Conservation (phyloP, 1,140 invertebrate species). For the Drosophila bipectinata region DNA sequence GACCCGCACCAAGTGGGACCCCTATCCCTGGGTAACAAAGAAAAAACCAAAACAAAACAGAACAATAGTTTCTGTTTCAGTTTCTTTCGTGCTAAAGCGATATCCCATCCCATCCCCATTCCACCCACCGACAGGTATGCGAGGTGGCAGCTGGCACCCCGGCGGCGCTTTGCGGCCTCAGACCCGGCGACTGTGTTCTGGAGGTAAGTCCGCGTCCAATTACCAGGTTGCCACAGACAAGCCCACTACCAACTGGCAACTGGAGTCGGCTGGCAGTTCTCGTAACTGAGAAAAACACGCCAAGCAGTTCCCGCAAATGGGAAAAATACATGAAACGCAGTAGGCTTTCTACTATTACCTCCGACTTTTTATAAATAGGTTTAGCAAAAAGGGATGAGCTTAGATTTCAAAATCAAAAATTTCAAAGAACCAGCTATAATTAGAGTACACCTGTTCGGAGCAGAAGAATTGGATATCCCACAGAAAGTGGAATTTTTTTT, state of each 20-base stretch:
- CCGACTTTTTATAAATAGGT: neutral
- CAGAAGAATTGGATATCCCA: no score
- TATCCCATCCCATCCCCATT: conserved; percentile 4
- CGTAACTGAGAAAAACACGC: neutral
- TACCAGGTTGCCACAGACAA: conserved; percentile 5
- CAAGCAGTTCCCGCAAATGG: neutral
- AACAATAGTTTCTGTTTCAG: conserved; percentile 5
- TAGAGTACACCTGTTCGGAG: no score
- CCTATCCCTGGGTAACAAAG: conserved; percentile 87
- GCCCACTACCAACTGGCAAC: neutral
- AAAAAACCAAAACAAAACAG: neutral
- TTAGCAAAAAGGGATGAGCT: neutral
- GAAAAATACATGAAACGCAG: neutral
- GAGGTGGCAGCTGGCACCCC: conserved; percentile 85
- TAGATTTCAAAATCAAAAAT: neutral
- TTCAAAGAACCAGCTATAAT: neutral
- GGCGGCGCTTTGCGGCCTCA: conserved; percentile 84
- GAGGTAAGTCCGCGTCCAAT: conserved; percentile 74
- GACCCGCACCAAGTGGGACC: conserved; percentile 88
- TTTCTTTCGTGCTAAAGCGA: conserved; percentile 60
- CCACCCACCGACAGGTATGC: conserved; percentile 72
- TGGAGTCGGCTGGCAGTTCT: conserved; percentile 1
- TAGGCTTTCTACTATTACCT: neutral
- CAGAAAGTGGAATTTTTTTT: neutral
- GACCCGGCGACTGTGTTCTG: conserved; percentile 87